Conservation (phyloP, 2,888 invertebrate species). For the Bembecia ichneumoniformis region DNA sequence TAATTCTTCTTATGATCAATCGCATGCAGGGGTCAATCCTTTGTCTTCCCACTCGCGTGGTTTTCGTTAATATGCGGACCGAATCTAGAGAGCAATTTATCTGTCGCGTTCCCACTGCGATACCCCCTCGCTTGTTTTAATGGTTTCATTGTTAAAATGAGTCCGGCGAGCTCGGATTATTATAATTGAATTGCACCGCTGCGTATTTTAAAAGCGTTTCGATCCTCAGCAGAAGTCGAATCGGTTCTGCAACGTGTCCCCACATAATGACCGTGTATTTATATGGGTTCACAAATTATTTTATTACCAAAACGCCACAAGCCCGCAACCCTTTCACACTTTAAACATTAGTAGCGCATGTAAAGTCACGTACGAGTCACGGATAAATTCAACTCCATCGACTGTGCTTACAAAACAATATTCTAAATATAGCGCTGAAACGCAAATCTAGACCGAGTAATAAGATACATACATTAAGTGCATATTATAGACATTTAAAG, state of each 20-base stretch:
- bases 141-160: slow-evolving; percentile 27
- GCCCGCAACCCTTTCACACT: slow-evolving; percentile 11
- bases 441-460: too few relatives aligned
- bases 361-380: slow-evolving; percentile 21
- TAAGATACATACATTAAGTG: too few relatives aligned
- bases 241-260: background rate
- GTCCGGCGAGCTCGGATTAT: slow-evolving; percentile 22
- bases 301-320: background rate
- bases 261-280: background rate
- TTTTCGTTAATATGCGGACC: slow-evolving; percentile 48
- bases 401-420: background rate
- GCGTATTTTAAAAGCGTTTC: slow-evolving; percentile 2
- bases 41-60: slow-evolving; percentile 37
- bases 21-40: slow-evolving; percentile 35
- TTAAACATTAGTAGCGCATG: slow-evolving; percentile 14
- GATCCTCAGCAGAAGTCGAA: too few relatives aligned
- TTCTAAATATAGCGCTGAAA: background rate
- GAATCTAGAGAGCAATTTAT: slow-evolving; percentile 42
- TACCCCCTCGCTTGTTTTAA: slow-evolving; percentile 24
- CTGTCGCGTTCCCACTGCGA: slow-evolving; percentile 26
- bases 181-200: slow-evolving; percentile 30
- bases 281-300: background rate
- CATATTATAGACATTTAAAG: too few relatives aligned
- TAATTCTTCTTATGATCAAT: slow-evolving; percentile 39
- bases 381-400: background rate